Percentiles rank a stretch among this genome's conserved stretches.
Evolutionary conservation across 2,113 vertebrate species (phyloP).

Genomic region (Sinosuthora webbiana): DNA sequence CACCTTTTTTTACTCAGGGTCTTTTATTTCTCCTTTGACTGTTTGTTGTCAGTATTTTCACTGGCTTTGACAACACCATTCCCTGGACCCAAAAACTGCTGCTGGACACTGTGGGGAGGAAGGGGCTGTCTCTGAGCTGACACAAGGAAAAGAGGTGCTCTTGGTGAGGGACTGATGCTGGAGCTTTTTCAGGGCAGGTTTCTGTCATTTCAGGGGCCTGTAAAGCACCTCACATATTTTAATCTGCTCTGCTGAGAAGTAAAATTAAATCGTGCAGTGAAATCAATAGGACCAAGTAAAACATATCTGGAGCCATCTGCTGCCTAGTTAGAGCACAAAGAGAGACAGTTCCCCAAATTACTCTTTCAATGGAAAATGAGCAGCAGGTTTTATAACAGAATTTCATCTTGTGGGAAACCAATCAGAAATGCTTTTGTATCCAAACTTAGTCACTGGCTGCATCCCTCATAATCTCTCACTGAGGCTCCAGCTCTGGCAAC

Average conservation of each 20-base stretch:
- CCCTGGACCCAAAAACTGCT: background rate
- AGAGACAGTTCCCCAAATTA: conserved; percentile 29
- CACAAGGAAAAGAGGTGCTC: background rate
- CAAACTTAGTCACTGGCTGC: background rate
- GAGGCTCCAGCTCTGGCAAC: background rate
- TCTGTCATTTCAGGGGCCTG: background rate
- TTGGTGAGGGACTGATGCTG: background rate
- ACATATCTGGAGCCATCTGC: conserved; percentile 41
- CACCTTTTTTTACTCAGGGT: background rate
- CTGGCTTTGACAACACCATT: background rate
- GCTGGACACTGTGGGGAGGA: background rate
- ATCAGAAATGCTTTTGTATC: conserved; percentile 30
- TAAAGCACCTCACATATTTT: background rate
- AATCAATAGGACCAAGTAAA: conserved; percentile 42
- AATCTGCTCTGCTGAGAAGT: conserved; percentile 21
- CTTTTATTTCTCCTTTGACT: background rate
- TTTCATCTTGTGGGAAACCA: background rate
- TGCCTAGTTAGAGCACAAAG: conserved; percentile 43
- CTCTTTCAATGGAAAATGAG: conserved; percentile 36
- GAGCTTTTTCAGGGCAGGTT: background rate
- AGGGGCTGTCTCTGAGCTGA: background rate
- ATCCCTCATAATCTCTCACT: background rate
- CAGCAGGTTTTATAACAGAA: conserved; percentile 25
- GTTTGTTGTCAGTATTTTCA: background rate
- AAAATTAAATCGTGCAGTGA: conserved; percentile 35